Evolutionary conservation across 2,888 invertebrate species (phyloP), one percentile per base, ranked within the genome.

Genomic region (Sisyra nigra): DNA sequence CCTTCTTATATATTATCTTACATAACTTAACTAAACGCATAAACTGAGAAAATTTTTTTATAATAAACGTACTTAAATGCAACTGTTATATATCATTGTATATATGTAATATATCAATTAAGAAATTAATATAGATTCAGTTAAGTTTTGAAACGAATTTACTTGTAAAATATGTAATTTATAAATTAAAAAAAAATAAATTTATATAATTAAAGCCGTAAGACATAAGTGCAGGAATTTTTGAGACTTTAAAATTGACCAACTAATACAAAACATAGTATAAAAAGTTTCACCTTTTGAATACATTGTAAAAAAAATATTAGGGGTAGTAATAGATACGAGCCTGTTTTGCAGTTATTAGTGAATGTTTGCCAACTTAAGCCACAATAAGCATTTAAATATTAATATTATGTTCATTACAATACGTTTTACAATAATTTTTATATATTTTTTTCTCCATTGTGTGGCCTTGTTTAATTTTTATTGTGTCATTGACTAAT

Each of bases 371-470:
- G 24, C 37, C 10, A 37, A 37, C 37, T 11, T 37, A 37, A 37
- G 37, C 37, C 37, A 37, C 37, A 37, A n/a, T 17, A 37, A 37
- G 37, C 37, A 37, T 37, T 37, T 37, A 37, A 37, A 19, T 37
- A 37, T 18, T 18, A 14, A 33, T 13, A 33, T 13, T 19, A 14
- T 37, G 8, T 37, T 19, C 11, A 18, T 37, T 37, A 18, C 19
- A 3, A 17, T 11, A 17, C 17, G n/a, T 37, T 37, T 36, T 19
- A 18, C 4, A 37, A 18, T 33, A 13, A 24, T 37, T 37, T 37
- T 18, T 15, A 11, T 13, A 36, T 36, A 15, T 15, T 18, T 19
- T 37, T 37, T 11, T n/a, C 18, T n/a, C 14, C 8, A 18, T 36
- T 36, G 17, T 15, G 14, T 36, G 11, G 14, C 35, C 17, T 35